These are phyloP conservation scores for Pelusios castaneus DNA, from an alignment of 2,113 vertebrate species.

Conservation along the genomic window DNA sequence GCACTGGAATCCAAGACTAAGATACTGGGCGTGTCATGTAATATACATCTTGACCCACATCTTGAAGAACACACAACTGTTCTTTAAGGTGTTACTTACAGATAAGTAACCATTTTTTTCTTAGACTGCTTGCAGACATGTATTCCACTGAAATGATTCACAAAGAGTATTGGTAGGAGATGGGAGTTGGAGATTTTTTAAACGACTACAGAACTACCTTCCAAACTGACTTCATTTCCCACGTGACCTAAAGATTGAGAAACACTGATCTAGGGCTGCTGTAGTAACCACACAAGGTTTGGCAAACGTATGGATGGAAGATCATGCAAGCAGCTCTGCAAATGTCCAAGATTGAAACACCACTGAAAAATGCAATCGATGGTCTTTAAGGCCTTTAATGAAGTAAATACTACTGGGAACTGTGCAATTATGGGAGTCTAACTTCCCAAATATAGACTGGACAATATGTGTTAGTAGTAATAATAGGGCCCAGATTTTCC, in stretches of 20 bases:
- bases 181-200: not conserved
- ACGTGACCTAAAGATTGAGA: not conserved
- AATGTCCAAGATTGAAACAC: not conserved
- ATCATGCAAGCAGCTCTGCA: not conserved
- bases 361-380: not conserved
- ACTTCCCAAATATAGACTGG: too few species aligned
- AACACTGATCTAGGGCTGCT: too few species aligned
- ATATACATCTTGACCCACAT: not conserved
- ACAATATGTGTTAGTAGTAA: too few species aligned
- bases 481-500: too few species aligned
- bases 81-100: too few species aligned
- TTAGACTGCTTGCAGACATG: not conserved
- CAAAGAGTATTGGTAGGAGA: not conserved
- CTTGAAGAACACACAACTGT: not conserved
- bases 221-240: not conserved
- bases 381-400: not conserved
- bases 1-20: not conserved
- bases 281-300: not conserved
- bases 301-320: not conserved
- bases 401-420: too few species aligned
- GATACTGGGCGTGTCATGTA: not conserved
- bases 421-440: too few species aligned
- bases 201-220: not conserved
- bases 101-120: not conserved
- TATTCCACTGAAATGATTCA: not conserved